Evolutionary conservation across 2,113 vertebrate genomes (phyloP), one percentile per base, ranked within the genome.

Genomic region (Cygnus atratus): DNA sequence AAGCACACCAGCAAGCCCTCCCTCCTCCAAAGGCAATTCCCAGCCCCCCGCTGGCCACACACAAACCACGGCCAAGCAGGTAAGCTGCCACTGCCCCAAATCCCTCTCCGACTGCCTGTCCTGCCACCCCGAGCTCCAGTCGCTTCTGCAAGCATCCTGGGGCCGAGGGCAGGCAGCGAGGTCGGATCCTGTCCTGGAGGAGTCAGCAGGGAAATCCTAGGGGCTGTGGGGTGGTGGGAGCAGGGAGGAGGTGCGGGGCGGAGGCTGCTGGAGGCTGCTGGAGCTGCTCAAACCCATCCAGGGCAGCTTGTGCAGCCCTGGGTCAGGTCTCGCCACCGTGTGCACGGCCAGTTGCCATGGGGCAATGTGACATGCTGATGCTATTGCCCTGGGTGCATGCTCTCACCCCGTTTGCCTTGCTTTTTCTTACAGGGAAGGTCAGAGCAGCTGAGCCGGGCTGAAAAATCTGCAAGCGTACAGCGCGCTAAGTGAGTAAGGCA

Each of bases 311-410:
- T 26, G 16, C 5, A 17, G 54, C 54, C 28, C 28, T 57, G 54
- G 28, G 54, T 31, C 15, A 17, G 54, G 54, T 57, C 28, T 10
- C 10, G 28, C 54, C 15, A 9, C 28, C 28, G 1, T 1, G 4
- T 15, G 24, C 61, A 67, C 1, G 1, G 29, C 7, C 65, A 52
- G 4, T 62, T 2, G 2, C 26, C 25, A 3, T 7, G 54, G 67
- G 39, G 31, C 57, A 37, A 41, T 0, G 0, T 3, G 28, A n/a
- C 0, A 0, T 17, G 17, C 25, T 0, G 0, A 2, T 63, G 52
- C 26, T 21, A 6, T 13, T 46, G 72, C 17, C 28, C 28, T 22
- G 12, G 20, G 35, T 54, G 16, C 33, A 9, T 0, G 0, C 0
- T 0, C 16, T 57, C 2, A 1, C 19, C 37, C 37, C 0, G 1